Percentiles rank a stretch among this genome's conserved stretches.
Conservation (phyloP, 2,113 vertebrate species). For the Lasiurus cinereus region DNA sequence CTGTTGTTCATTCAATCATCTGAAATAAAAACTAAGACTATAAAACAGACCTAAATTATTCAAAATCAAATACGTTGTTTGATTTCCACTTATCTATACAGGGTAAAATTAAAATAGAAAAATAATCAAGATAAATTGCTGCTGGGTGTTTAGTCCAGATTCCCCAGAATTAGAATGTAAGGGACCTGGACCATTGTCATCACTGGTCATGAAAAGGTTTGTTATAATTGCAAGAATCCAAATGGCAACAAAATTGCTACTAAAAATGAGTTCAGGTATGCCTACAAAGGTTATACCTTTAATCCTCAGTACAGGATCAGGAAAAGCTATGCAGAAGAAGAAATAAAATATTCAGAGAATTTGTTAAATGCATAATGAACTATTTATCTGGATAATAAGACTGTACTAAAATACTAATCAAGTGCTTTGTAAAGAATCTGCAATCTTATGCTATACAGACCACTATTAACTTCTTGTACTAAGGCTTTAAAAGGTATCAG, state of each 20-base stretch:
- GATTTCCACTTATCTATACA: background rate
- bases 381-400: conserved; percentile 30
- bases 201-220: background rate
- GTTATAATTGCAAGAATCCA: background rate
- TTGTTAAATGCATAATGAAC: conserved; percentile 6
- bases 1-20: background rate
- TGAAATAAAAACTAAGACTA: conserved; percentile 47
- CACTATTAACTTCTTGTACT: conserved; percentile 26
- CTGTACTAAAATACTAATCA: background rate
- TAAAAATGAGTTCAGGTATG: background rate
- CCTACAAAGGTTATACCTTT: background rate
- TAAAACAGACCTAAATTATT: conserved; percentile 56
- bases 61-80: conserved; percentile 38
- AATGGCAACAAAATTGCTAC: background rate
- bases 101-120: conserved; percentile 35
- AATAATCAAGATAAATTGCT: conserved; percentile 54
- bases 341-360: conserved; percentile 1
- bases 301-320: background rate
- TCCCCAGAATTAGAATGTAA: background rate
- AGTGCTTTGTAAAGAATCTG: background rate
- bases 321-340: conserved; percentile 15
- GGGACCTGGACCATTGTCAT: background rate
- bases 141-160: background rate
- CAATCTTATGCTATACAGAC: background rate
- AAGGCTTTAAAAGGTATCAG: background rate